phyloP scores from a whole-genome alignment of 2,797 vertebrate species.

The Enteromius treurensis region DNA sequence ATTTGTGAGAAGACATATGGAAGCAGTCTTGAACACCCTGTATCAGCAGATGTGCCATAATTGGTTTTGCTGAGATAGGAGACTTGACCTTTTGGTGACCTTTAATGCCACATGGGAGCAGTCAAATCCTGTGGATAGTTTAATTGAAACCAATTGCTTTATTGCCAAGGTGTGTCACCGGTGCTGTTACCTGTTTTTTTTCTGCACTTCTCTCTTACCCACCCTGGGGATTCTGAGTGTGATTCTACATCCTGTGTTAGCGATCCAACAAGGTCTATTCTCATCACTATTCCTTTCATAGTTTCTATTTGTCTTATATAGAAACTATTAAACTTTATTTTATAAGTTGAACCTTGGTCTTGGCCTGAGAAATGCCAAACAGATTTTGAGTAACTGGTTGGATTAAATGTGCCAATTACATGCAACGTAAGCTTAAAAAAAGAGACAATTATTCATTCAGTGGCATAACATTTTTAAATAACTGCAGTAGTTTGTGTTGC shows the following conservation, averaged over 20 bases:
- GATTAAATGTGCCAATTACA: constrained; percentile 3
- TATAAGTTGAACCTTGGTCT: not conserved
- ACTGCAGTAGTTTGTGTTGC: constrained; percentile 2
- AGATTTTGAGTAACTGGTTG: constrained; percentile 12
- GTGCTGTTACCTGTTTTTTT: not conserved
- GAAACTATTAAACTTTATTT: too few relatives aligned
- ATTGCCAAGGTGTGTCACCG: not conserved
- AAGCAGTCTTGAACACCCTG: not conserved
- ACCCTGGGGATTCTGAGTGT: not conserved
- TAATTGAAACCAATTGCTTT: constrained; percentile 22
- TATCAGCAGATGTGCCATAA: constrained; percentile 1
- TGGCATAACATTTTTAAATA: constrained; percentile 1
- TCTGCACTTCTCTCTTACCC: not conserved
- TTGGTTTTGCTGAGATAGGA: constrained; percentile 15
- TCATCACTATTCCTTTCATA: not conserved
- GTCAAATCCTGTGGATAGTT: not conserved
- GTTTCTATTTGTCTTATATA: not conserved
- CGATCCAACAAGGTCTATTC: not conserved
- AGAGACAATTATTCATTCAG: not conserved
- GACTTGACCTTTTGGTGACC: not conserved
- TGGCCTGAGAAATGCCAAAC: not conserved
- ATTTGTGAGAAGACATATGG: not conserved
- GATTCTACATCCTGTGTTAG: not conserved
- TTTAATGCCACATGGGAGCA: not conserved
- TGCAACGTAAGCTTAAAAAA: not conserved